phyloP scores from a whole-genome alignment of 2,888 invertebrate genomes.

The Sesamia inferens region DNA sequence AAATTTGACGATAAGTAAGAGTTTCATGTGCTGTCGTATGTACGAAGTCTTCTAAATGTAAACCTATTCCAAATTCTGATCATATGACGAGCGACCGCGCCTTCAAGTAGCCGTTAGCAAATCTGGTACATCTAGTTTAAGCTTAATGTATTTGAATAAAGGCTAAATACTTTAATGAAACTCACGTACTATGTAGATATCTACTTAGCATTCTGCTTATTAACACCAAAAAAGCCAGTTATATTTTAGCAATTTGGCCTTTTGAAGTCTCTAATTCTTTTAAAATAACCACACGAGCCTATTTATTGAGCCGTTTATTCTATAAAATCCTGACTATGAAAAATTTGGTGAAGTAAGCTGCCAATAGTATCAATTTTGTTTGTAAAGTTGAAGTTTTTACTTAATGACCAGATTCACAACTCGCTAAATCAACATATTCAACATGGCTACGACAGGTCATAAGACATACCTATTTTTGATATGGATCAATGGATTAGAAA shows the following conservation, averaged over 20 bases:
- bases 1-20: no score
- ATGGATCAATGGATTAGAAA: no score
- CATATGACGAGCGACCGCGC: constrained; percentile 47
- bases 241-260: not conserved
- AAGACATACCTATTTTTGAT: no score
- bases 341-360: no score
- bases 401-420: no score
- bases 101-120: constrained; percentile 36
- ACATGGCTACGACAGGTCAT: no score
- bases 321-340: no score
- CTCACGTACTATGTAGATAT: not conserved
- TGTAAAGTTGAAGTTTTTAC: no score
- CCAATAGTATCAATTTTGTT: no score
- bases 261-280: not conserved
- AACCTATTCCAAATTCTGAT: constrained; percentile 30
- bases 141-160: constrained; percentile 6
- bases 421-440: no score
- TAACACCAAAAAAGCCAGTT: not conserved
- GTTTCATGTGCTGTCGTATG: not conserved
- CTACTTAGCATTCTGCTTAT: not conserved
- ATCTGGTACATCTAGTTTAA: constrained; percentile 39
- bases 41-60: constrained; percentile 28
- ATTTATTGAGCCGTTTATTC: no score
- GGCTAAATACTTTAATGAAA: not conserved
- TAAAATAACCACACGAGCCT: not conserved